These are phyloP conservation scores for Lepeophtheirus nordmannii DNA, from an alignment of 2,888 invertebrate genomes.

Conservation along the genomic window DNA sequence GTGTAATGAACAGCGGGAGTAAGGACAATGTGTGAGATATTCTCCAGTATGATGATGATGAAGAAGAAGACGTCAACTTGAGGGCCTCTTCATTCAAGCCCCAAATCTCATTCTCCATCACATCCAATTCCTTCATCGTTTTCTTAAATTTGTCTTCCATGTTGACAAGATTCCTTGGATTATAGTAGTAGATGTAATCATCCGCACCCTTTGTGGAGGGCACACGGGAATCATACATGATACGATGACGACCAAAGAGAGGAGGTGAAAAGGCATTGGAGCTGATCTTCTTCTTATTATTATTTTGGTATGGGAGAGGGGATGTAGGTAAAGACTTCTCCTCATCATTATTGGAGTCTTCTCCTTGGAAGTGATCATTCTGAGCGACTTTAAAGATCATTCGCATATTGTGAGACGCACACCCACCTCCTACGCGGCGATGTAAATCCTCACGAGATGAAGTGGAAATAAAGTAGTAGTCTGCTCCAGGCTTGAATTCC, in stretches of 20 bases:
- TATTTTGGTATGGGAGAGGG: too few species aligned
- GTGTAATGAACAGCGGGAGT: too few species aligned
- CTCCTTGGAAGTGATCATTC: constrained; percentile 11
- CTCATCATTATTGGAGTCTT: background rate
- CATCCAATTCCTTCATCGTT: background rate
- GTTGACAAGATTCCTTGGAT: constrained; percentile 15
- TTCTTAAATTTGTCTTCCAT: constrained; percentile 6
- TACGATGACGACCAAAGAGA: background rate
- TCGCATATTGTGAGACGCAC: constrained; percentile 83
- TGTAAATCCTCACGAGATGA: constrained; percentile 80
- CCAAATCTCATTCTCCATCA: constrained; percentile 16
- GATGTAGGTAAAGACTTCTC: too few species aligned
- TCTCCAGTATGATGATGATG: background rate
- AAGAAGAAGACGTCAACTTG: background rate
- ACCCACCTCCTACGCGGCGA: constrained; percentile 76
- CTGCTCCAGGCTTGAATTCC: constrained; percentile 82
- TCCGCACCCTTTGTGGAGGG: background rate
- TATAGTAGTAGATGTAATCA: constrained; percentile 19
- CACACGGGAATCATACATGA: background rate
- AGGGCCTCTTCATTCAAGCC: background rate
- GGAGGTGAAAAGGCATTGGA: too few species aligned
- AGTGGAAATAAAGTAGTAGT: constrained; percentile 83
- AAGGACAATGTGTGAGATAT: too few species aligned
- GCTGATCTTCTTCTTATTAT: too few species aligned
- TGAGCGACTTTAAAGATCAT: constrained; percentile 78